Evolutionary conservation across 2,888 invertebrate genomes (phyloP).

Genomic region (Schizaphis graminum): DNA sequence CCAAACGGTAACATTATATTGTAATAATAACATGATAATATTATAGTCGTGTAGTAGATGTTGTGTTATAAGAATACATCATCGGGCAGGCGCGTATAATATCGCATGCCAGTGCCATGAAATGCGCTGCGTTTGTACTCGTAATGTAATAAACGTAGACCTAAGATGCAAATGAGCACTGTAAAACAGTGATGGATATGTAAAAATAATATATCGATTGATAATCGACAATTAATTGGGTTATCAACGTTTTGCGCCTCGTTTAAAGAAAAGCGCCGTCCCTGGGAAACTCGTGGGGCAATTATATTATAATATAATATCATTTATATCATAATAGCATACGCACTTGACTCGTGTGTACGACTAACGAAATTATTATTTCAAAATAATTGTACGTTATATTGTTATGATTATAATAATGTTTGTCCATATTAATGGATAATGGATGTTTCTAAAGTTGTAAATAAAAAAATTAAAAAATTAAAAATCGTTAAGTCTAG

Average conservation of each 20-base stretch:
- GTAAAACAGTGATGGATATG: not conserved
- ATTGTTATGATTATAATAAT: no score
- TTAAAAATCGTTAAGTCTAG: not conserved
- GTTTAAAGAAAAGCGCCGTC: not conserved
- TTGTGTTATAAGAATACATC: not conserved
- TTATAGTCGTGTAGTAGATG: not conserved
- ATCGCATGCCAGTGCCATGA: not conserved
- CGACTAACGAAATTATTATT: not conserved
- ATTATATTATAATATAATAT: not conserved
- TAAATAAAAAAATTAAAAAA: not conserved
- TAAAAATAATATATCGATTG: not conserved
- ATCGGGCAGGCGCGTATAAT: not conserved
- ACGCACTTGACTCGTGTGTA: not conserved
- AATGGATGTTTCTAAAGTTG: no score
- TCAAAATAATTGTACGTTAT: not conserved
- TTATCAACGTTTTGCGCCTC: not conserved
- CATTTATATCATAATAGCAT: not conserved
- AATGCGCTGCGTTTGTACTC: not conserved
- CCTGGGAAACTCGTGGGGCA: not conserved
- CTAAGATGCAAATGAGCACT: not conserved
- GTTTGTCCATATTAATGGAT: no score
- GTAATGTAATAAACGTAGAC: not conserved
- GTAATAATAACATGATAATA: not conserved
- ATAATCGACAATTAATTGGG: not conserved
- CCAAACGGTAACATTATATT: slow-evolving; percentile 21